Evolutionary conservation across 2,888 invertebrate species (phyloP), one percentile per base, ranked within the genome.

Genomic region (Microdon myrmicae): DNA sequence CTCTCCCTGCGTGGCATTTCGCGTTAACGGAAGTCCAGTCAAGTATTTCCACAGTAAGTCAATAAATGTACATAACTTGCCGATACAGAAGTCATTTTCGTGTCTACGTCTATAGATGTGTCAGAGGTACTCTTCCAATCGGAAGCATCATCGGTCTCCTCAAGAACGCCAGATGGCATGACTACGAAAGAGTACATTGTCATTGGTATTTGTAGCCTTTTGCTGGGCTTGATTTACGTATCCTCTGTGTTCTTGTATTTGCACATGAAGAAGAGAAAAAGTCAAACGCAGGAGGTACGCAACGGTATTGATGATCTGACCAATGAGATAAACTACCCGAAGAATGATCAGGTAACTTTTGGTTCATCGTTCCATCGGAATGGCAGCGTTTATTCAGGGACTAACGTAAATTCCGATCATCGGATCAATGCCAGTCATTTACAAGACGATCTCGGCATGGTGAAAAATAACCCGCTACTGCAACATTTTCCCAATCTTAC

Each of bases 141-240:
- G 5, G 88, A 87, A 72, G 82, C 85, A 6, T 85, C 85, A 45
- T 83, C 85, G 12, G 83, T 83, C 0, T 81, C 83, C 58, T 76
- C 82, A n/a, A 76, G 82, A 32, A 79, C 80, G 6, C 81, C 84
- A 19, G 82, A 84, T 34, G 87, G 89, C 32, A 83, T 92, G 54
- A 85, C 87, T 14, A 83, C 88, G 8, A 84, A 88, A 6, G 92
- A 93, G 79, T 92, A 92, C 72, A 85, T 92, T 12, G 90, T 91
- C 0, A 92, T 94, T 53, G 93, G 90, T 19, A 84, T 92, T 34
- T 90, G 90, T 71, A 90, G 92, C 10, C 82, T 93, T 10, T 82
- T 93, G n/a, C 82, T 94, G n/a, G 92, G 92, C 0, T 82, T 93
- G 20, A 89, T 93, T 70, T 94, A 94, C 78, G 89, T 93, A 10